Evolutionary conservation across 2,888 invertebrate species (phyloP), one percentile per base, ranked within the genome.

Genomic region (Malacosoma neustria): DNA sequence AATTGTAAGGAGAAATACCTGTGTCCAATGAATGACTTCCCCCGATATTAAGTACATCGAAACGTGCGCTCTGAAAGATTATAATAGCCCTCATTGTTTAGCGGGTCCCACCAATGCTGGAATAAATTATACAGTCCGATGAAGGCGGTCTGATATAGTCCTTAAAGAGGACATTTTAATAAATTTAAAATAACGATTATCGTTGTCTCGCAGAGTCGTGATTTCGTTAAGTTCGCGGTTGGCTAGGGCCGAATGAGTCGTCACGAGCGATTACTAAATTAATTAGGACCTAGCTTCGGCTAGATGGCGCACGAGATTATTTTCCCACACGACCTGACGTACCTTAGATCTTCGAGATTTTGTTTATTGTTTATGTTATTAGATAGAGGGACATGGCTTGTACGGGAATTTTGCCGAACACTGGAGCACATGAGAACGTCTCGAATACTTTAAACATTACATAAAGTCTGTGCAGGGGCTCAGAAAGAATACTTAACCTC

Each of bases 161-260:
- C 81, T 81, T 77, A 70, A 75, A 74, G 81, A 77, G 80, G 80
- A 80, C 82, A 84, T 84, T 84, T 84, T 85, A 85, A 85, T 85
- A 84, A 84, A 84, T 84, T 85, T 84, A 81, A 85, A 84, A 84
- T 81, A 84, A 84, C 79, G 81, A 84, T 85, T 80, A 85, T 84
- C 84, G 81, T 79, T 79, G 77, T 74, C 70, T 72, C 62, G 73
- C 73, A 57, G 73, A 80, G 84, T 85, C 85, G 85, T 85, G 85
- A 82, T 85, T 82, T 82, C 82, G 84, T 80, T 84, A 81, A 73
- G 79, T 76, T 73, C 82, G 80, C 76, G 81, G 81, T 72, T 68
- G 54, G 72, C 63, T 69, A 66, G 73, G 72, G 73, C 73, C 73
- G 84, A 84, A 73, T 82, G 74, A 84, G 84, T 84, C 84, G 82